Percentiles rank a stretch among this genome's conserved stretches.
Conservation (phyloP, 2,113 vertebrate species). For the Gasterosteus nipponicus region DNA sequence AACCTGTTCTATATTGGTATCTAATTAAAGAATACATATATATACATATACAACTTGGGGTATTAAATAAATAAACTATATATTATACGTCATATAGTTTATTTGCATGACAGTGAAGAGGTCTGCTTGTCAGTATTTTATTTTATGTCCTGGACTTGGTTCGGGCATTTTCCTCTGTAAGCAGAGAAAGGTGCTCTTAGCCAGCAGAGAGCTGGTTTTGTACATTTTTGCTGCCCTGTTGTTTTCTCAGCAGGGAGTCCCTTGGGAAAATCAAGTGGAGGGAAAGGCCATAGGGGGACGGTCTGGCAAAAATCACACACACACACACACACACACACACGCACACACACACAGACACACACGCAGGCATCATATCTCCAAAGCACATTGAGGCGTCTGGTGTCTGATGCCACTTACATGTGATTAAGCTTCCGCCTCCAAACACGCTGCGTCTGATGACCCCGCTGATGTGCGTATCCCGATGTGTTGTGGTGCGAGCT, state of each 20-base stretch:
- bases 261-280: slow-evolving; percentile 78
- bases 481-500: slow-evolving; percentile 12
- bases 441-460: slow-evolving; percentile 67
- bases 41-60: neutral
- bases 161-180: slow-evolving; percentile 37
- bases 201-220: slow-evolving; percentile 72
- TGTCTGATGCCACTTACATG: slow-evolving; percentile 70
- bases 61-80: neutral
- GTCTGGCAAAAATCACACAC: slow-evolving; percentile 54
- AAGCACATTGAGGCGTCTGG: slow-evolving; percentile 63
- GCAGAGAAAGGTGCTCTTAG: slow-evolving; percentile 59
- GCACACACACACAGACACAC: slow-evolving; percentile 13
- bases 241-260: slow-evolving; percentile 79
- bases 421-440: slow-evolving; percentile 72
- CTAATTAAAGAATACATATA: neutral
- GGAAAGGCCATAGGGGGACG: slow-evolving; percentile 64
- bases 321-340: slow-evolving; percentile 10
- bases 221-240: slow-evolving; percentile 79
- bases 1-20: neutral
- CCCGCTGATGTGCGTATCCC: slow-evolving; percentile 45
- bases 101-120: slow-evolving; percentile 30
- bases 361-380: slow-evolving; percentile 62
- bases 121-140: slow-evolving; percentile 15
- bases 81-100: neutral
- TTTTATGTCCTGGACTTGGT: slow-evolving; percentile 12